These are phyloP conservation scores for Microctonus brassicae DNA, from an alignment of 2,888 invertebrate species.

Conservation along the genomic window DNA sequence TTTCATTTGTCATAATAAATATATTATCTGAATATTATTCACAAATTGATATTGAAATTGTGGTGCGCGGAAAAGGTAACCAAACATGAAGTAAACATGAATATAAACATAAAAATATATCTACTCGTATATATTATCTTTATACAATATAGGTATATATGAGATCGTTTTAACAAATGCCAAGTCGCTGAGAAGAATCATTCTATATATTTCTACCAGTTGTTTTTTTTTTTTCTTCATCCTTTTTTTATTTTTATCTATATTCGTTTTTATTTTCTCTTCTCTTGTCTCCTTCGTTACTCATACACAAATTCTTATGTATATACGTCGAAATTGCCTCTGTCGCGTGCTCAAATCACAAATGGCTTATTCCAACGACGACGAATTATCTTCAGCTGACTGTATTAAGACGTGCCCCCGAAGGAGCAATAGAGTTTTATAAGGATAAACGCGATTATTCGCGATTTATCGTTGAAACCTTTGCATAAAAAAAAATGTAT, in stretches of 20 bases:
- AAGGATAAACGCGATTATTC: conserved; percentile 24
- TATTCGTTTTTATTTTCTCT: background rate
- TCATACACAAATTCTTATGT: conserved; percentile 15
- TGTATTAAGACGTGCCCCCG: conserved; percentile 31
- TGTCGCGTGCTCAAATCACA: conserved; percentile 35
- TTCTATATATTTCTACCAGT: conserved; percentile 6
- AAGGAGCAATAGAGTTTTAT: conserved; percentile 17
- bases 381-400: conserved; percentile 33
- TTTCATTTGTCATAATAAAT: no score
- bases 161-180: conserved; percentile 11
- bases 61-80: conserved; percentile 12
- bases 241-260: conserved; percentile 1
- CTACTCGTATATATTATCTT: no score
- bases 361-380: conserved; percentile 19
- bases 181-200: conserved; percentile 11
- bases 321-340: conserved; percentile 27
- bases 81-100: conserved; percentile 15
- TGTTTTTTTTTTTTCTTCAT: background rate
- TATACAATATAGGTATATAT: background rate
- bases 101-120: background rate
- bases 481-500: no score
- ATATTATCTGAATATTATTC: background rate
- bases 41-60: conserved; percentile 32
- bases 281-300: background rate
- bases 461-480: conserved; percentile 12